These are phyloP conservation scores for Drosophila leonis DNA, from an alignment of 2,888 invertebrate genomes.

Conservation along the genomic window DNA sequence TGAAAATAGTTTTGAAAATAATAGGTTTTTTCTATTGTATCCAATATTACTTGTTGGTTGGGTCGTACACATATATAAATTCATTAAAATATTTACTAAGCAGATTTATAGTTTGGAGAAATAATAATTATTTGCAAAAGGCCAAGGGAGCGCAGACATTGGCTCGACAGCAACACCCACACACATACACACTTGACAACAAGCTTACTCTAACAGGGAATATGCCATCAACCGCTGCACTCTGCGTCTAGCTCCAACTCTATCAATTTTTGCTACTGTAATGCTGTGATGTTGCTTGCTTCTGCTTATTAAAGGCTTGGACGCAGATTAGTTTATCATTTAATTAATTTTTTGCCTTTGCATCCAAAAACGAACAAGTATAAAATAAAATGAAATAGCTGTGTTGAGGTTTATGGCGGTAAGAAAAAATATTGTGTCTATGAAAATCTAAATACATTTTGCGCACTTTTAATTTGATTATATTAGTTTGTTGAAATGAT, in stretches of 20 bases:
- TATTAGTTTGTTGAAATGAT: slow-evolving; percentile 75
- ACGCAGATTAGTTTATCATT: slow-evolving; percentile 84
- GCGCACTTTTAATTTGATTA: slow-evolving; percentile 73
- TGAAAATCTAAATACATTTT: slow-evolving; percentile 30
- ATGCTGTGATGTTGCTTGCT: slow-evolving; percentile 30
- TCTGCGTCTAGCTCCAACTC: slow-evolving; percentile 40
- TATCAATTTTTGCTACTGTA: slow-evolving; percentile 38
- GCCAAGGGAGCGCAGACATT: slow-evolving; percentile 36
- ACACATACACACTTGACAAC: slow-evolving; percentile 11
- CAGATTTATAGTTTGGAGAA: slow-evolving; percentile 79
- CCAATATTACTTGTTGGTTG: slow-evolving; percentile 6
- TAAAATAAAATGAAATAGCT: slow-evolving; percentile 17
- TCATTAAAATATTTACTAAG: slow-evolving; percentile 71
- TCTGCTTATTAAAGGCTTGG: slow-evolving; percentile 76
- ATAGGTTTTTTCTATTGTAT: neutral
- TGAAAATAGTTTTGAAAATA: neutral
- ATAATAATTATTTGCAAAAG: slow-evolving; percentile 78
- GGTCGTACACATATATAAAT: slow-evolving; percentile 44
- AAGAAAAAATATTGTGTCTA: slow-evolving; percentile 10
- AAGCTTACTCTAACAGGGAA: neutral
- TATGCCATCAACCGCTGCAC: slow-evolving; percentile 12
- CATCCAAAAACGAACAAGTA: slow-evolving; percentile 27
- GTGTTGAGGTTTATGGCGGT: slow-evolving; percentile 26
- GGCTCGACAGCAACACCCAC: slow-evolving; percentile 24
- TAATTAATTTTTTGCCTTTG: slow-evolving; percentile 82